phyloP scores from a whole-genome alignment of 2,113 vertebrate species.

The Aramus guarauna region DNA sequence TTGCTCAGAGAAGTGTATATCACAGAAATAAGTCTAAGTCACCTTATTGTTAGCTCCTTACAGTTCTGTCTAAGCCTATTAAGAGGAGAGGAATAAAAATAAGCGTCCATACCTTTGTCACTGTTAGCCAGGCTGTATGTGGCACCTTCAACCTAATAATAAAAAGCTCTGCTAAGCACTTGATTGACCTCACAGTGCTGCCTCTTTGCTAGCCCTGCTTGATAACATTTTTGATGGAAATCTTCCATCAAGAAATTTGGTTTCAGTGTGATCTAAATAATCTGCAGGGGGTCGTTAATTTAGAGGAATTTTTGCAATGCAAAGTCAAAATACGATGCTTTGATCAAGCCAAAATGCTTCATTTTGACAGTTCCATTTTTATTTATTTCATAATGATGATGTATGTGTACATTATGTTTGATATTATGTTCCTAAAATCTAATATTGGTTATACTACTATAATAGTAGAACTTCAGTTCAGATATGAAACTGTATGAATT shows the following conservation, averaged over 20 bases:
- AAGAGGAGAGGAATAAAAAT: neutral
- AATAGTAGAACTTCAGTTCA: neutral
- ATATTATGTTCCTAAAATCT: constrained; percentile 12
- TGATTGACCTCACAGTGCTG: neutral
- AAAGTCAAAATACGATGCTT: neutral
- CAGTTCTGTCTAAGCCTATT: neutral
- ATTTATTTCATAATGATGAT: constrained; percentile 28
- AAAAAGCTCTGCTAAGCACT: neutral
- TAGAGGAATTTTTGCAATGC: neutral
- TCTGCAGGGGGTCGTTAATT: neutral
- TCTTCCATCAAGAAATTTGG: neutral
- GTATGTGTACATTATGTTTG: neutral
- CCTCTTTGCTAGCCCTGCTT: neutral
- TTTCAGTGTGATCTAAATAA: neutral
- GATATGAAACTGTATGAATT: neutral
- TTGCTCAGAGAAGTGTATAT: neutral
- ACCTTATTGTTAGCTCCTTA: neutral
- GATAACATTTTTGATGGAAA: constrained; percentile 19
- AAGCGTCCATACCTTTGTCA: neutral
- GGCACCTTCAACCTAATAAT: neutral
- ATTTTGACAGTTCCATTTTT: constrained; percentile 43
- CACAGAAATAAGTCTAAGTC: neutral
- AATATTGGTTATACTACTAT: neutral
- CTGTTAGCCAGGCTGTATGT: neutral
- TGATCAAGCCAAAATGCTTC: neutral